Percentiles rank a stretch among this genome's conserved stretches.
Evolutionary conservation across 53 echinoderm and acorn worm species (phyloP).

Genomic region (Zoroaster sp.): DNA sequence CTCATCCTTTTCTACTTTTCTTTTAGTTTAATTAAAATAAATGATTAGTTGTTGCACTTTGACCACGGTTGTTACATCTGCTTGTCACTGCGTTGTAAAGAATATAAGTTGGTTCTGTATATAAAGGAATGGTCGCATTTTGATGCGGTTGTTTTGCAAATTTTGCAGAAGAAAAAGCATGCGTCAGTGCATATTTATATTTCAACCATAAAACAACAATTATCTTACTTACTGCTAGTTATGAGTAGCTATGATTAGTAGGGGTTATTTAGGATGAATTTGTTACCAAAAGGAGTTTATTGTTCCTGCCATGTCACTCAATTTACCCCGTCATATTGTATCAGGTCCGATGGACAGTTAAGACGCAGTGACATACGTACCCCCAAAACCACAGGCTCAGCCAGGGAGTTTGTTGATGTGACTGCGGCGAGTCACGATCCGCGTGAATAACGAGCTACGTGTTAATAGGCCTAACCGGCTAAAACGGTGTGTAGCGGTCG

Average conservation of each 20-base stretch:
- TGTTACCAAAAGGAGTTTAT: not conserved
- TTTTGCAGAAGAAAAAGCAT: too few relatives aligned
- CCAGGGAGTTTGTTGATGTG: too few relatives aligned
- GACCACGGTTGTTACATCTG: too few relatives aligned
- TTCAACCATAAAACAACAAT: too few relatives aligned
- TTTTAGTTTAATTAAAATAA: constrained; percentile 38
- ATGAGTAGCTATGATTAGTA: too few relatives aligned
- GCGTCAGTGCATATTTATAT: too few relatives aligned
- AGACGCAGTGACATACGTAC: not conserved
- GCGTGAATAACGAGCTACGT: not conserved
- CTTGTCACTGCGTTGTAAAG: too few relatives aligned
- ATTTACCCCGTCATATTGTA: not conserved
- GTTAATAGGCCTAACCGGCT: constrained; percentile 38
- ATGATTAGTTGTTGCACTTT: not conserved
- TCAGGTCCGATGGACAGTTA: not conserved
- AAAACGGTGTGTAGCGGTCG: not conserved
- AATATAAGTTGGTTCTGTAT: too few relatives aligned
- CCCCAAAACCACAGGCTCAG: not conserved
- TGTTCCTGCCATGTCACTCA: not conserved
- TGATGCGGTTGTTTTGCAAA: too few relatives aligned
- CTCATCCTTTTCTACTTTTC: not conserved
- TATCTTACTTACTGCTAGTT: too few relatives aligned
- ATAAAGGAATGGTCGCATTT: not conserved
- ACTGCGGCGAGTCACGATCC: not conserved
- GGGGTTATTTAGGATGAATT: not conserved